Evolutionary conservation across 2,113 vertebrate genomes (phyloP), one percentile per base, ranked within the genome.

Genomic region (Lonchura striata): DNA sequence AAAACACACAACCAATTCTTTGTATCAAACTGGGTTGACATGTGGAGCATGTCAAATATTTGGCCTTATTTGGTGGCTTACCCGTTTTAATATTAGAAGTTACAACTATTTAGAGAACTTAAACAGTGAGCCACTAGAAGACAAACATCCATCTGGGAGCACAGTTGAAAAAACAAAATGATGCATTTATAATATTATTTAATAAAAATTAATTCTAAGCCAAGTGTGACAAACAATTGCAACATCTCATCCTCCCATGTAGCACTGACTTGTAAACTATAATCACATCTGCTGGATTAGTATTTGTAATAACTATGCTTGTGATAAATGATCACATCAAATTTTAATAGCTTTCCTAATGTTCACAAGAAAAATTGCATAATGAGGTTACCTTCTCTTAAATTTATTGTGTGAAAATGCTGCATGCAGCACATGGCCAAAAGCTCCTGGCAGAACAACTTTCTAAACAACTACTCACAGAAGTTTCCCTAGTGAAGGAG

Each of bases 251-350:
- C 61, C 64, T 83, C 22, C 68, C 80, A 83, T 65, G 80, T 87
- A 93, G 72, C 74, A 25, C 37, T 71, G 77, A 81, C 76, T 93
- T 86, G 77, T 94, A 88, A 95, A 75, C 69, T 46, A 47, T 68
- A 92, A 92, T 88, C 91, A 79, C 92, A 94, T 81, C 94, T 96
- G 83, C 72, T 92, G 44, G 69, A 39, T 93, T 68, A 84, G 88
- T 78, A 65, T 88, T 92, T 84, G 41, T 69, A 91, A 79, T 85
- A 92, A 87, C 47, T 39, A 31, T 35, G 83, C 77, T 50, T 61
- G 72, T 96, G 95, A 96, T 71, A 82, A 95, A 94, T 0, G 47
- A 87, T 63, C 42, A 31, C 68, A 85, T 95, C 64, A 88, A 69
- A 65, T 76, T 83, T 85, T 87, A 97, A 92, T 94, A 69, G 77